These are phyloP conservation scores for Protobothrops flavoviridis DNA, from an alignment of 2,113 vertebrate species.

Conservation along the genomic window DNA sequence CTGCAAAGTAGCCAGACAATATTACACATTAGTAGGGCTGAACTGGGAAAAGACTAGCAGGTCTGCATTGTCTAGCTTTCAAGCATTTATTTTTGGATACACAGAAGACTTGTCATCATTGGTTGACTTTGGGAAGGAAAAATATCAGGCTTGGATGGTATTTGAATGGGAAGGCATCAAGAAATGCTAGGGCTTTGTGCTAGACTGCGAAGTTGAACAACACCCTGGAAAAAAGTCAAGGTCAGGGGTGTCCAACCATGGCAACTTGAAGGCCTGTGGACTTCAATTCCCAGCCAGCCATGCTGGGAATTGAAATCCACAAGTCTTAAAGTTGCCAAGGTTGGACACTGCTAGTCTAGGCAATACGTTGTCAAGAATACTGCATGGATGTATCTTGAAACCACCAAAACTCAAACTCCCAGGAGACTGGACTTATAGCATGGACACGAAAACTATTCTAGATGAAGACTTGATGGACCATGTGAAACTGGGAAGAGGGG, in stretches of 20 bases:
- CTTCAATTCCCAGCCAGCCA: too few species aligned
- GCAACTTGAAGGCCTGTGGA: too few species aligned
- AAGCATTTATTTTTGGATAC: neutral
- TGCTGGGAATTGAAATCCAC: too few species aligned
- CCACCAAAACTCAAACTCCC: neutral
- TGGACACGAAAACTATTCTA: neutral
- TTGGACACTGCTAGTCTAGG: neutral
- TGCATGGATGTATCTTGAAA: neutral
- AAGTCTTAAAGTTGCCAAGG: too few species aligned
- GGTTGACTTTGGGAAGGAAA: neutral
- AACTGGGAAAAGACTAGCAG: neutral
- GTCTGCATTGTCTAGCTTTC: neutral
- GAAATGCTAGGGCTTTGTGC: neutral
- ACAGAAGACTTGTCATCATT: neutral
- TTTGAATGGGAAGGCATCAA: neutral
- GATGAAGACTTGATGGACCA: neutral
- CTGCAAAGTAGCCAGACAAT: neutral
- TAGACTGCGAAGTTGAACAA: neutral
- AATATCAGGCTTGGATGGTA: neutral
- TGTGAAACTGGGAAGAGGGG: neutral
- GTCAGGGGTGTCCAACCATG: too few species aligned
- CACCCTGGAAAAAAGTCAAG: neutral
- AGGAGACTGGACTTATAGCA: neutral
- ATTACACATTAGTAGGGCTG: neutral
- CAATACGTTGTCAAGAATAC: neutral